These are phyloP conservation scores for Gymnothorax javanicus DNA, from an alignment of 2,797 vertebrate species.

Conservation along the genomic window DNA sequence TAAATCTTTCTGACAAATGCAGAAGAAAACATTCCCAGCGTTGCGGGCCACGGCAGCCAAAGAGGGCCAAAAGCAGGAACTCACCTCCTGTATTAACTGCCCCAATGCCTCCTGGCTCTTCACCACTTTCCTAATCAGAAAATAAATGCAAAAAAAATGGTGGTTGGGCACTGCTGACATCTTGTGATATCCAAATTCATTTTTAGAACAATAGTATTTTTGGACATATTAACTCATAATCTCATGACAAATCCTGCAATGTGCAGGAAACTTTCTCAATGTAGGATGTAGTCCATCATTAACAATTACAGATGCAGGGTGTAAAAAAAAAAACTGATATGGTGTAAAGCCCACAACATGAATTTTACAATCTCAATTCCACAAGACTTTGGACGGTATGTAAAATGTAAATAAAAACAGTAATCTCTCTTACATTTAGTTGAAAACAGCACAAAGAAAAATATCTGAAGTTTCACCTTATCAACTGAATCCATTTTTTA, in stretches of 20 bases:
- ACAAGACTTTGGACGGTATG: too few species aligned
- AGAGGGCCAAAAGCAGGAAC: slow-evolving; percentile 28
- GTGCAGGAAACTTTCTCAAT: too few species aligned
- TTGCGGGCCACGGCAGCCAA: background rate
- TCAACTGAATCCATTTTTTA: too few species aligned
- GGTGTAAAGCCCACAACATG: background rate
- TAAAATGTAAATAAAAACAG: too few species aligned
- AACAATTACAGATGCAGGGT: background rate
- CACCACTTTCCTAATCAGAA: slow-evolving; percentile 77
- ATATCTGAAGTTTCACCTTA: too few species aligned
- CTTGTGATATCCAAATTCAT: background rate
- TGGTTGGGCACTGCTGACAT: background rate
- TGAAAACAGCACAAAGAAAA: too few species aligned
- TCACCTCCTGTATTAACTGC: slow-evolving; percentile 80
- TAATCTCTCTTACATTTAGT: too few species aligned
- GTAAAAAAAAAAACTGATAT: background rate
- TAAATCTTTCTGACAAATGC: background rate
- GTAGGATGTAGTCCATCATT: background rate
- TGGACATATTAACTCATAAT: too few species aligned
- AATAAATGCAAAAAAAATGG: background rate
- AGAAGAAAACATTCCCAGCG: background rate
- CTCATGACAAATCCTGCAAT: too few species aligned
- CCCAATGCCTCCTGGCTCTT: slow-evolving; percentile 81
- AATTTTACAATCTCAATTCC: too few species aligned
- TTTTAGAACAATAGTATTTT: too few species aligned